phyloP scores from a whole-genome alignment of 2,888 invertebrate genomes.

The Scelioninae gen. 1 region DNA sequence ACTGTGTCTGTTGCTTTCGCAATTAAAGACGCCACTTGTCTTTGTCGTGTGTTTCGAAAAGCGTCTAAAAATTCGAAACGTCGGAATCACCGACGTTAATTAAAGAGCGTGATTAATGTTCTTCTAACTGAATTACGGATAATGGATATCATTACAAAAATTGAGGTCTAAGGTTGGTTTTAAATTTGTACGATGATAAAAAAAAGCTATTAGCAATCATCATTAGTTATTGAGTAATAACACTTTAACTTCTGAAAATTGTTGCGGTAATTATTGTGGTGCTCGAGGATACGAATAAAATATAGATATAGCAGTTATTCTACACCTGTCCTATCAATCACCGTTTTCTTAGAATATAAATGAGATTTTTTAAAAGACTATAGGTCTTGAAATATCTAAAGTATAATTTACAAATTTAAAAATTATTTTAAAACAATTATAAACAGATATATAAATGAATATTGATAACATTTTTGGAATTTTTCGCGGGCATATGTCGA shows the following conservation, averaged over 20 bases:
- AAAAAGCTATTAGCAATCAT: too few species aligned
- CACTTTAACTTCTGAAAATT: constrained; percentile 3
- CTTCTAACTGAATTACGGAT: not conserved
- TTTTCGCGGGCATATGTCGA: too few species aligned
- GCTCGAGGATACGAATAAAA: not conserved
- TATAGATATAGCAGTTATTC: not conserved
- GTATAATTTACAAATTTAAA: not conserved
- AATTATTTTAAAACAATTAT: not conserved
- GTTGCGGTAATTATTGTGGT: not conserved
- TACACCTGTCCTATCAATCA: constrained; percentile 1
- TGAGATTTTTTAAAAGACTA: not conserved
- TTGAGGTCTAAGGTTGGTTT: too few species aligned
- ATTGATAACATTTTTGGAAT: too few species aligned
- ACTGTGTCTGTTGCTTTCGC: constrained; percentile 21
- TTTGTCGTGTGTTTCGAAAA: constrained; percentile 34
- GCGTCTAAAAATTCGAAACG: constrained; percentile 9
- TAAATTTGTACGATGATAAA: too few species aligned
- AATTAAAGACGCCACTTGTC: constrained; percentile 33
- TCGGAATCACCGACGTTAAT: not conserved
- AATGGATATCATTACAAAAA: not conserved
- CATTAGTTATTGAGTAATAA: constrained; percentile 2
- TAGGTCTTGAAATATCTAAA: not conserved
- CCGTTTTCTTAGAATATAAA: constrained; percentile 19
- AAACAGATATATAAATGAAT: too few species aligned
- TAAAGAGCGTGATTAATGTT: constrained; percentile 15